Conservation (phyloP, 1,140 invertebrate genomes). For the Drosophila watanabei region DNA sequence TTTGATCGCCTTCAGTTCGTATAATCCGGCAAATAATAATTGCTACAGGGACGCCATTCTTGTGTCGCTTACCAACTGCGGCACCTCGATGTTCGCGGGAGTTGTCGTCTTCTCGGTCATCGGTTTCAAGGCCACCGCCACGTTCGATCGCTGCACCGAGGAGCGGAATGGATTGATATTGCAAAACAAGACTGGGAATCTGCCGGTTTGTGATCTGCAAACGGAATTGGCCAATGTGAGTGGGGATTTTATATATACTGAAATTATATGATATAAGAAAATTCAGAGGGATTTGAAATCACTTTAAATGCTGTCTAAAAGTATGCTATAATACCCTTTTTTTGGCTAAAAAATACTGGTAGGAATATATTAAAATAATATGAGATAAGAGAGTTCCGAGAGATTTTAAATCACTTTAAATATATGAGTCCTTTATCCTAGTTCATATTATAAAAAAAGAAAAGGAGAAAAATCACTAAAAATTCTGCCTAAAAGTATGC, state of each 20-base stretch:
- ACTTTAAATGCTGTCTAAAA: too few species aligned
- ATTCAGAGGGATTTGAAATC: too few species aligned
- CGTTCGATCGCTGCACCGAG: slow-evolving; percentile 87
- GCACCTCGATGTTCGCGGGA: slow-evolving; percentile 98
- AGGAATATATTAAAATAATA: too few species aligned
- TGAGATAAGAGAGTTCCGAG: too few species aligned
- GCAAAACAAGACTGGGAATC: slow-evolving; percentile 87
- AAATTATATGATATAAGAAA: too few species aligned
- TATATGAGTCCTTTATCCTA: too few species aligned
- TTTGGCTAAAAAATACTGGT: too few species aligned
- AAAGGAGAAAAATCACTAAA: too few species aligned
- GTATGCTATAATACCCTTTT: too few species aligned
- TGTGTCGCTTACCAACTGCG: slow-evolving; percentile 97
- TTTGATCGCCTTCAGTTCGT: slow-evolving; percentile 96
- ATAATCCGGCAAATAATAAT: slow-evolving; percentile 98
- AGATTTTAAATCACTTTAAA: too few species aligned
- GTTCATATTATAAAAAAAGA: too few species aligned
- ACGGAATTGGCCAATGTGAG: slow-evolving; percentile 95
- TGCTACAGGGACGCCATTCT: slow-evolving; percentile 97
- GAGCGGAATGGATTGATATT: slow-evolving; percentile 79
- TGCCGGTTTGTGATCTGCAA: slow-evolving; percentile 93
- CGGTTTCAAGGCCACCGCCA: slow-evolving; percentile 94
- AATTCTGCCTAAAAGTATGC: too few species aligned
- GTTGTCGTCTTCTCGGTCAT: slow-evolving; percentile 99
- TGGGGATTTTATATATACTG: slow-evolving; percentile 56